Percentiles rank a stretch among this genome's conserved stretches.
phyloP scores from a whole-genome alignment of 2,113 vertebrate species.

The Elgaria multicarinata region DNA sequence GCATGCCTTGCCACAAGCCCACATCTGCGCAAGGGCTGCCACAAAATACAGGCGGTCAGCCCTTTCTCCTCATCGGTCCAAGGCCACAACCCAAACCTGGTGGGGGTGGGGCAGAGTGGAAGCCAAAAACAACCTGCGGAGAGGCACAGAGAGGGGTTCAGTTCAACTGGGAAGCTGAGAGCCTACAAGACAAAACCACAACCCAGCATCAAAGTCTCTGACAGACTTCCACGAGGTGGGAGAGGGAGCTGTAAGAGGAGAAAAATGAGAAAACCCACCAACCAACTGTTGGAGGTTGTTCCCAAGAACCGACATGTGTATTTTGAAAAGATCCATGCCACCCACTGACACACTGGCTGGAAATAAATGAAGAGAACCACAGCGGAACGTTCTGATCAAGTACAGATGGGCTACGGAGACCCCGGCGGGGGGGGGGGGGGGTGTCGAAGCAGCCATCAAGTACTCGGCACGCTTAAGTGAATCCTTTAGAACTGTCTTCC shows the following conservation, averaged over 20 bases:
- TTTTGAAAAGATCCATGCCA: not conserved
- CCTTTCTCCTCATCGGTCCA: fast-evolving
- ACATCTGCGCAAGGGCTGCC: not conserved
- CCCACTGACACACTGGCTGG: not conserved
- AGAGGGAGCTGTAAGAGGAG: not conserved
- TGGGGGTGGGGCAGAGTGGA: not conserved
- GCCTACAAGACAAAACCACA: not conserved
- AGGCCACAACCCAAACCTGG: not conserved
- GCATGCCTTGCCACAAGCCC: conserved; percentile 55
- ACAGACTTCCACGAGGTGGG: not conserved
- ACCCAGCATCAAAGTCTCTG: not conserved
- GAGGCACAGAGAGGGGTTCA: not conserved
- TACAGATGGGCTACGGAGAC: not conserved
- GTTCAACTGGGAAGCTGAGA: not conserved
- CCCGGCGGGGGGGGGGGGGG: not conserved
- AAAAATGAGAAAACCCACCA: not conserved
- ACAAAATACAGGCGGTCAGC: conserved; percentile 2
- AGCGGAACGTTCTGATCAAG: not conserved
- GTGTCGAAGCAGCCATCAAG: not conserved
- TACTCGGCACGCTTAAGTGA: too few species aligned
- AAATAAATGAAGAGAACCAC: not conserved
- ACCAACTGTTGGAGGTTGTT: not conserved
- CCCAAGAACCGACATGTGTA: not conserved
- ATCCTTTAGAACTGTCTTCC: not conserved
- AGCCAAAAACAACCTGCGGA: not conserved